A percentile compares a stretch with the other conserved stretches of the same genome.
phyloP scores from a whole-genome alignment of 2,888 invertebrate genomes.

The Anoncus sp. region DNA sequence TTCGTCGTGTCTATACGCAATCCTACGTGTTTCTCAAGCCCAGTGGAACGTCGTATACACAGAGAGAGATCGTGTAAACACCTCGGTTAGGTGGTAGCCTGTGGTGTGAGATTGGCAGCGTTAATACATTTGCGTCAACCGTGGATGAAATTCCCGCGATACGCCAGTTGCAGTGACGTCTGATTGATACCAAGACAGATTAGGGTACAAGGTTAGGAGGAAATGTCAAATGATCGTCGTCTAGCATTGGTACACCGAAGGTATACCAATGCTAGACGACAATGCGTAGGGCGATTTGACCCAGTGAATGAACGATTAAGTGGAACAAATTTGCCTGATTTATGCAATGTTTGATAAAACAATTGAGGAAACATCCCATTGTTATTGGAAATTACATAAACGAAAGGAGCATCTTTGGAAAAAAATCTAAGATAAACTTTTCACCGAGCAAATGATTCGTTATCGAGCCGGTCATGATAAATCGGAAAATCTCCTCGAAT shows the following conservation, averaged over 20 bases:
- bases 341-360: neutral
- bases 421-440: too few species aligned
- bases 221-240: conserved; percentile 4
- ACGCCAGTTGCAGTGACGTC: conserved; percentile 32
- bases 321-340: neutral
- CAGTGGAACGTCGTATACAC: conserved; percentile 20
- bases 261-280: too few species aligned
- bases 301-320: neutral
- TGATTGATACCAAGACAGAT: conserved; percentile 23
- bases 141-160: conserved; percentile 45
- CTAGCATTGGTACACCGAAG: neutral
- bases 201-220: conserved; percentile 24
- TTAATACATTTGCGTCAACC: conserved; percentile 52
- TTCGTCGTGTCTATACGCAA: conserved; percentile 30
- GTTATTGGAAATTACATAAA: neutral
- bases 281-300: neutral
- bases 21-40: conserved; percentile 27
- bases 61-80: conserved; percentile 47
- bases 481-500: too few species aligned
- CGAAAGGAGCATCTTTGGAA: neutral
- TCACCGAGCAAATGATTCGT: too few species aligned
- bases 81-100: conserved; percentile 47
- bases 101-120: conserved; percentile 52
- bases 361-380: neutral
- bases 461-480: too few species aligned